phyloP scores from a whole-genome alignment of 2,888 invertebrate species.

The Drosophila borealis region DNA sequence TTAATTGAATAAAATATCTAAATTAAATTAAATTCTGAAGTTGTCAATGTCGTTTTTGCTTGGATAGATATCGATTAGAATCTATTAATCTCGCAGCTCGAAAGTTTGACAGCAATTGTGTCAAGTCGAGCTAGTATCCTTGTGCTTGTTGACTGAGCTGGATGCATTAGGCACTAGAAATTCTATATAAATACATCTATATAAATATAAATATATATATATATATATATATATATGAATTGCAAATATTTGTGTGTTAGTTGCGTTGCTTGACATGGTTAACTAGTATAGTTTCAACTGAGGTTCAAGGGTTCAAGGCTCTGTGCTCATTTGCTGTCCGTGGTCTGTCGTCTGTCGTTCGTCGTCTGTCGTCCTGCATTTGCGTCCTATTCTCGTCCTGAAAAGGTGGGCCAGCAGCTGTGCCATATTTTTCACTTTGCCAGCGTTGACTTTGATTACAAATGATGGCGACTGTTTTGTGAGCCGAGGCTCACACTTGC shows the following conservation, averaged over 20 bases:
- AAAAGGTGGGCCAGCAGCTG: conserved; percentile 51
- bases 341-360: conserved; percentile 10
- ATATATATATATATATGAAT: conserved; percentile 9
- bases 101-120: not conserved
- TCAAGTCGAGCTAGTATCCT: not conserved
- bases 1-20: no score
- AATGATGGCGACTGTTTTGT: conserved; percentile 60
- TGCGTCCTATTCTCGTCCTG: conserved; percentile 28
- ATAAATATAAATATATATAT: conserved; percentile 9
- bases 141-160: conserved; percentile 1
- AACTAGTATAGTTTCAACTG: conserved; percentile 33
- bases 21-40: no score
- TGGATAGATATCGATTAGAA: no score
- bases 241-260: conserved; percentile 46
- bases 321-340: conserved; percentile 50
- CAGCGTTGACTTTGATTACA: conserved; percentile 70
- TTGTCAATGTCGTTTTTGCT: no score
- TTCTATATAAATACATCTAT: conserved; percentile 16
- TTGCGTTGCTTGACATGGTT: conserved; percentile 56
- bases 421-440: conserved; percentile 51
- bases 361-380: conserved; percentile 21
- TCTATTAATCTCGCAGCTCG: not conserved
- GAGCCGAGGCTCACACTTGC: conserved; percentile 31
- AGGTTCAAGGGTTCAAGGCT: conserved; percentile 65
- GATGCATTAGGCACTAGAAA: conserved; percentile 38